These are phyloP conservation scores for Basileuterus tristriatus DNA, from an alignment of 2,797 vertebrate genomes.

Conservation along the genomic window DNA sequence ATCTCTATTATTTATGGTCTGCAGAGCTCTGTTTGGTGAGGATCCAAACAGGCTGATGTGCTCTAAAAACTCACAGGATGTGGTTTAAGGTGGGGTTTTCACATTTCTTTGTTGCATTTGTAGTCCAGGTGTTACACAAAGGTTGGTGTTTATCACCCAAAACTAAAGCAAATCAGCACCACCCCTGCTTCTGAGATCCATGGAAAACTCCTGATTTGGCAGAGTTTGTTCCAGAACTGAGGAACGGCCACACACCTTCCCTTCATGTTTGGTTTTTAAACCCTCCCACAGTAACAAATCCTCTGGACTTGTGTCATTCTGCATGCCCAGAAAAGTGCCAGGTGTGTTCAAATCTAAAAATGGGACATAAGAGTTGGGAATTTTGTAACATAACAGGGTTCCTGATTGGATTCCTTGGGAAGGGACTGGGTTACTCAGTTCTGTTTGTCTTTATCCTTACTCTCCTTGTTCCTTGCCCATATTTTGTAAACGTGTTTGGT, in stretches of 20 bases:
- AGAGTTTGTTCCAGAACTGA: neutral
- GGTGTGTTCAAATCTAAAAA: neutral
- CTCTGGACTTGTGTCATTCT: neutral
- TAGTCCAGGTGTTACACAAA: neutral
- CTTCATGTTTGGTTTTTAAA: neutral
- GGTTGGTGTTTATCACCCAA: neutral
- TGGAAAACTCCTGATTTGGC: neutral
- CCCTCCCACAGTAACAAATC: neutral
- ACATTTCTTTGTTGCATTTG: neutral
- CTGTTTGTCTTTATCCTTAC: neutral
- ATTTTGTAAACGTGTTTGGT: neutral
- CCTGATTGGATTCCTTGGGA: neutral
- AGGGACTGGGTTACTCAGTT: neutral
- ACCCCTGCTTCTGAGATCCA: neutral
- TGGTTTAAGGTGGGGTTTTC: neutral
- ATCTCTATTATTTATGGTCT: fast-evolving
- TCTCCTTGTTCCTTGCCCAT: neutral
- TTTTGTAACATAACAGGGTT: neutral
- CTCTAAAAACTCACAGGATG: neutral
- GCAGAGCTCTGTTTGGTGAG: neutral
- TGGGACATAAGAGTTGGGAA: neutral
- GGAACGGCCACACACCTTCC: fast-evolving
- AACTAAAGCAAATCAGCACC: neutral
- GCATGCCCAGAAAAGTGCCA: neutral
- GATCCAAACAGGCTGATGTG: neutral